Percentiles rank a stretch among this genome's conserved stretches.
These are phyloP conservation scores for Rhegmatorhina hoffmannsi DNA, from an alignment of 2,113 vertebrate species.

Conservation along the genomic window DNA sequence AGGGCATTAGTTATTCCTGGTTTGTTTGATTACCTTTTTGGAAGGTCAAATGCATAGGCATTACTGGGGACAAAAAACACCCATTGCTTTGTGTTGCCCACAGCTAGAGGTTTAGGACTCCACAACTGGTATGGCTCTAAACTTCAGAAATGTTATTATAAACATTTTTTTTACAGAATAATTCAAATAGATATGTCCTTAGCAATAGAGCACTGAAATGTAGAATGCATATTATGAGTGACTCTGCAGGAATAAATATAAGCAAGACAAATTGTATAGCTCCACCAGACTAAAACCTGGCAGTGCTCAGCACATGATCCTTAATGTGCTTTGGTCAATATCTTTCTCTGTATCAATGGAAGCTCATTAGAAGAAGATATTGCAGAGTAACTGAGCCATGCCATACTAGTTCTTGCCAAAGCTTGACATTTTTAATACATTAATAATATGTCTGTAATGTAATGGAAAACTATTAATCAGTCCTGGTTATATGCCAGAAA, in stretches of 20 bases:
- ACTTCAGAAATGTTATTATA: not conserved
- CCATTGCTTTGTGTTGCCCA: not conserved
- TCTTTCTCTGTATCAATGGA: slow-evolving; percentile 73
- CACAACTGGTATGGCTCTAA: not conserved
- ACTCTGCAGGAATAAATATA: slow-evolving; percentile 38
- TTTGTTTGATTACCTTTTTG: not conserved
- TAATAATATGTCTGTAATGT: slow-evolving; percentile 88
- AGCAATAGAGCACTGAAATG: not conserved
- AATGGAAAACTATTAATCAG: slow-evolving; percentile 88
- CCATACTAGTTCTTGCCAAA: slow-evolving; percentile 73
- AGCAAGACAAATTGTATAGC: slow-evolving; percentile 34
- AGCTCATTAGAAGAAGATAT: slow-evolving; percentile 84
- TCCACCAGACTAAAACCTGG: slow-evolving; percentile 45
- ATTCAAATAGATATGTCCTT: not conserved
- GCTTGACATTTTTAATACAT: slow-evolving; percentile 86
- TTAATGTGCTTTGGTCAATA: slow-evolving; percentile 76
- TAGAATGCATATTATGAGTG: not conserved
- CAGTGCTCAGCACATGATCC: slow-evolving; percentile 71
- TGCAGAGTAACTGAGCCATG: slow-evolving; percentile 69
- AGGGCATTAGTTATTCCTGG: not conserved
- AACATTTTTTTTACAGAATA: not conserved
- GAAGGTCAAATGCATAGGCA: not conserved
- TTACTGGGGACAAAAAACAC: not conserved
- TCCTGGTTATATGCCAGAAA: slow-evolving; percentile 83
- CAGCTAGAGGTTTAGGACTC: not conserved